Evolutionary conservation across 2,113 vertebrate genomes (phyloP), one percentile per base, ranked within the genome.

Genomic region (Butastur rufipennis): DNA sequence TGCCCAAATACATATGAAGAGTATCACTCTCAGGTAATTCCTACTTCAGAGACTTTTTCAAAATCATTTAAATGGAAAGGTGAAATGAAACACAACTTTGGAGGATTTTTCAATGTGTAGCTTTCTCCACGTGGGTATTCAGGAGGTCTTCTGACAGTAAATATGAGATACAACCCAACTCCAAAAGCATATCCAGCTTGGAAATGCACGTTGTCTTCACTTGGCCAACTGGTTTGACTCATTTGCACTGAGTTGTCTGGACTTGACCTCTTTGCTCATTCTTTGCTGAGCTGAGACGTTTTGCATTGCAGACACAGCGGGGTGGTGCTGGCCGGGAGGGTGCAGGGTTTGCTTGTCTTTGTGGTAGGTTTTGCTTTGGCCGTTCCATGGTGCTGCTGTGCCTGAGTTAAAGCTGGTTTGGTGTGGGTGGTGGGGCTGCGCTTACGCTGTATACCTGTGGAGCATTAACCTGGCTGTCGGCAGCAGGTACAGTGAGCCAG

Each of bases 121-220:
- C 53, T 52, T 50, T 58, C 36, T 80, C 48, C 42, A 31, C 0
- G 1, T 45, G 70, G 25, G 17, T 58, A 9, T 58, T 65, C 8
- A 25, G 26, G 8, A 42, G 9, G 22, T 47, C 40, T 43, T 56
- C 52, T 66, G n/a, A 7, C 19, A 15, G 34, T 19, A 32, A n/a
- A 10, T 3, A 7, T 22, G 20, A 8, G 34, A 19, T 63, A 40
- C 9, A 18, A 11, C 22, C 40, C 59, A 56, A 10, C 45, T 77
- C n/a, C 32, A 43, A 23, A 32, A 38, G 21, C 10, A 11, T 18
- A 9, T 21, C 38, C 62, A 75, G 13, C 56, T 52, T 52, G 66
- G 53, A 62, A 50, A 27, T 4, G 31, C 22, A 7, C 0, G 0
- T 61, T 0, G 0, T 26, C n/a, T 85, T 36, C 3, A 0, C 34